Evolutionary conservation across 2,888 invertebrate genomes (phyloP), one percentile per base, ranked within the genome.

Genomic region (Noctua fimbriata): DNA sequence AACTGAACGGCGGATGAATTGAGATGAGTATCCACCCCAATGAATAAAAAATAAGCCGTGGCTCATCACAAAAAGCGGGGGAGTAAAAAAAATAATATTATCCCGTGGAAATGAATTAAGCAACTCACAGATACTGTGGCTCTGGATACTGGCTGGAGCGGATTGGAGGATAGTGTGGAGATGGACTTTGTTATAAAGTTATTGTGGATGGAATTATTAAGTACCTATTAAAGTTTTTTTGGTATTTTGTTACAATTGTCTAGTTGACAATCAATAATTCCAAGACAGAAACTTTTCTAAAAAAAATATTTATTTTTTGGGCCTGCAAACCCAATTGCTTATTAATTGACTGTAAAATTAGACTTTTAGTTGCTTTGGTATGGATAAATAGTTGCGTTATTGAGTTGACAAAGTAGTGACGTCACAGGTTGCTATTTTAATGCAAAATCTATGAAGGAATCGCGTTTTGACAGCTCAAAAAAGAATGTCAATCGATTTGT

Each of bases 1-100:
- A 91, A 91, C 90, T 92, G 92, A 93, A 93, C 93, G 93, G 92
- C 90, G 90, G 87, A 88, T 89, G 90, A 94, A 93, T 92, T 91
- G 93, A 92, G 93, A 94, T 93, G 95, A 95, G 93, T 94, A 94
- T 93, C 93, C 94, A 92, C 95, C 95, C 95, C 95, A 95, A 95
- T 96, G 96, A 96, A 96, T 96, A 96, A 96, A 96, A 97, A 96
- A 96, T 97, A 97, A 97, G 95, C 95, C 91, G 90, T 91, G 94
- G 93, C 95, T 95, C 93, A 95, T 94, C 94, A 94, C 94, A 94
- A 94, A 95, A 95, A 96, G 92, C 91, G 93, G 92, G 96, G 96
- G 95, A 95, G 95, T 95, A 96, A 96, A 96, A 96, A 96, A 97
- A 97, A 97, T 97, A 97, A 97, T 96, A 97, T 96, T 96, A 97